A percentile compares a stretch with the other conserved stretches of the same genome.
These are phyloP conservation scores for Netelia melanura DNA, from an alignment of 2,888 invertebrate species.

Conservation along the genomic window DNA sequence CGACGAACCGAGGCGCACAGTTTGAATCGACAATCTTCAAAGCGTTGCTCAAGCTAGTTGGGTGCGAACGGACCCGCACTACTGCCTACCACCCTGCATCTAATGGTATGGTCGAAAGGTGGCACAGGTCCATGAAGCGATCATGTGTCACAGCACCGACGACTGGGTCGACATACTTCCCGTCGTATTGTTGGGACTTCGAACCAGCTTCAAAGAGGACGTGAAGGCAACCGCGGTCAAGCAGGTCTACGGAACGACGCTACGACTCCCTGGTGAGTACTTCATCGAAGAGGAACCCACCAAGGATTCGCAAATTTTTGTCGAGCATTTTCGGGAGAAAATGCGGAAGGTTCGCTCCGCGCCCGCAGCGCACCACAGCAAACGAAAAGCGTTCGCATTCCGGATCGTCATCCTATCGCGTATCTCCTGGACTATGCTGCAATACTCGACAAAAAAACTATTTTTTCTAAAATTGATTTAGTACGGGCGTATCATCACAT, in stretches of 20 bases:
- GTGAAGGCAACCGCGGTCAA: constrained; percentile 55
- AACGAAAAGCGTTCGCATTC: constrained; percentile 23
- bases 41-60: constrained; percentile 69
- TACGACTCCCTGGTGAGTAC: constrained; percentile 65
- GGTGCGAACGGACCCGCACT: constrained; percentile 71
- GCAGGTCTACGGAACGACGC: constrained; percentile 60
- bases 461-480: neutral
- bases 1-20: constrained; percentile 80
- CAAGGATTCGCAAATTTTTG: constrained; percentile 47
- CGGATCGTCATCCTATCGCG: no score
- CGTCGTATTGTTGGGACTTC: constrained; percentile 77
- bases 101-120: constrained; percentile 83
- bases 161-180: constrained; percentile 57
- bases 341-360: constrained; percentile 53
- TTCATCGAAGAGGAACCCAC: constrained; percentile 58
- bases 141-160: constrained; percentile 72
- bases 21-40: constrained; percentile 76
- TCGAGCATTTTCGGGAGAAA: constrained; percentile 53
- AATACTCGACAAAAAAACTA: constrained; percentile 21
- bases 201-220: constrained; percentile 69
- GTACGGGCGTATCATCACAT: neutral
- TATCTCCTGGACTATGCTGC: no score
- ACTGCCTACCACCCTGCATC: constrained; percentile 80
- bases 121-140: constrained; percentile 83
- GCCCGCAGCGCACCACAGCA: constrained; percentile 61